These are phyloP conservation scores for Limnephilus auricula DNA, from an alignment of 2,888 invertebrate genomes.

Conservation along the genomic window DNA sequence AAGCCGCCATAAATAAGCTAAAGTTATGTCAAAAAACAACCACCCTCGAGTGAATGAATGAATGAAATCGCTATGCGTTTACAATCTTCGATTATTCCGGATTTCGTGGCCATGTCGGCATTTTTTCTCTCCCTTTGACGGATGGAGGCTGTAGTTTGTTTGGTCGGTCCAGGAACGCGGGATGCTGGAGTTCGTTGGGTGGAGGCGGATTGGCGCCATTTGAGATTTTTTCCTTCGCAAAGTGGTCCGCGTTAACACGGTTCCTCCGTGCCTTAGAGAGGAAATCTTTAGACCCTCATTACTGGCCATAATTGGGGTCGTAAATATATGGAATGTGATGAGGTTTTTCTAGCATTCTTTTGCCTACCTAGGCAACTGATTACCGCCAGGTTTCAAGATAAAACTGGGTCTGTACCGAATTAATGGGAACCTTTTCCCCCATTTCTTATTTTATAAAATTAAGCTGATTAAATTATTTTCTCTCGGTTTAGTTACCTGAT, in stretches of 20 bases:
- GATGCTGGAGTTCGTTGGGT: constrained; percentile 40
- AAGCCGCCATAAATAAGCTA: not conserved
- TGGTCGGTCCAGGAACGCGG: constrained; percentile 35
- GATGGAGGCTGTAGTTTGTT: constrained; percentile 17
- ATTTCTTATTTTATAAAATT: not conserved
- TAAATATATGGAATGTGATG: constrained; percentile 45
- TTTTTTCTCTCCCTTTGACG: constrained; percentile 8
- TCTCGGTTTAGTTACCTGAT: not conserved
- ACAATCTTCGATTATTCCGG: not conserved
- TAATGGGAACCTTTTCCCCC: constrained; percentile 20
- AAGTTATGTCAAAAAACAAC: not conserved
- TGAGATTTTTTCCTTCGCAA: constrained; percentile 51
- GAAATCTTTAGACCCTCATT: constrained; percentile 48
- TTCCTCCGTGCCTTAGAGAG: constrained; percentile 54
- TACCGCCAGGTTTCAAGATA: constrained; percentile 31
- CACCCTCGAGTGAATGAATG: not conserved
- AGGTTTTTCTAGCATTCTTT: constrained; percentile 27
- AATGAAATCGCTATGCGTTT: not conserved
- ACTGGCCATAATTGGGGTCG: constrained; percentile 41
- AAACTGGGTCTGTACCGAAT: not conserved
- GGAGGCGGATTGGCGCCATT: constrained; percentile 56
- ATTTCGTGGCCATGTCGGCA: constrained; percentile 2
- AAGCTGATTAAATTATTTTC: not conserved
- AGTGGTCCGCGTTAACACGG: constrained; percentile 56
- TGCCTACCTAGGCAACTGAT: constrained; percentile 46